Evolutionary conservation across 1,140 invertebrate genomes (phyloP).

Genomic region (Drosophila quadrilineata): DNA sequence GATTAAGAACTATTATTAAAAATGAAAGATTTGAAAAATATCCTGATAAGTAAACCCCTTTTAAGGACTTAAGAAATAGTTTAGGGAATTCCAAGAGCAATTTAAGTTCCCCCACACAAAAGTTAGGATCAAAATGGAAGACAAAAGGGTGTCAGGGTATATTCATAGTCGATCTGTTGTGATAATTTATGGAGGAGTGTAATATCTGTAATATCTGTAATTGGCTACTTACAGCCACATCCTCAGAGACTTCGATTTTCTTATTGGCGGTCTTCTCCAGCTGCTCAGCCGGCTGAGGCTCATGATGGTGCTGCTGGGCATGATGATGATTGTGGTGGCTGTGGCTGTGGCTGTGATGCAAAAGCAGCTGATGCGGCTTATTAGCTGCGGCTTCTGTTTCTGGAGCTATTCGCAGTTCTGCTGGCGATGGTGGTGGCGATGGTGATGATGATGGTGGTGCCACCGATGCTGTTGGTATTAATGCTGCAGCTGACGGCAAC

Average conservation of each 20-base stretch:
- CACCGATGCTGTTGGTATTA: conserved; percentile 12
- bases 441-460: conserved; percentile 3
- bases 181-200: neutral
- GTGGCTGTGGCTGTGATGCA: conserved; percentile 14
- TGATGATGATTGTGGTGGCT: conserved; percentile 21
- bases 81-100: too few species aligned
- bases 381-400: too few species aligned
- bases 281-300: conserved; percentile 1
- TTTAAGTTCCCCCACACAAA: too few species aligned
- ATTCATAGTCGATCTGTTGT: neutral
- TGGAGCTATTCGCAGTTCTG: too few species aligned
- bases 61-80: too few species aligned
- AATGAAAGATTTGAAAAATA: too few species aligned
- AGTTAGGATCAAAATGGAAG: too few species aligned
- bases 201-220: neutral
- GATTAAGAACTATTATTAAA: too few species aligned
- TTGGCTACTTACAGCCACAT: conserved; percentile 48
- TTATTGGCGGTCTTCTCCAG: neutral
- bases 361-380: conserved; percentile 4
- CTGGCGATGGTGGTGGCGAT: conserved; percentile 3
- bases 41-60: too few species aligned
- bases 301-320: neutral
- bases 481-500: neutral
- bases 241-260: conserved; percentile 42
- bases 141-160: too few species aligned